Evolutionary conservation across 2,888 invertebrate genomes (phyloP).

Genomic region (Drosophila silvestris): DNA sequence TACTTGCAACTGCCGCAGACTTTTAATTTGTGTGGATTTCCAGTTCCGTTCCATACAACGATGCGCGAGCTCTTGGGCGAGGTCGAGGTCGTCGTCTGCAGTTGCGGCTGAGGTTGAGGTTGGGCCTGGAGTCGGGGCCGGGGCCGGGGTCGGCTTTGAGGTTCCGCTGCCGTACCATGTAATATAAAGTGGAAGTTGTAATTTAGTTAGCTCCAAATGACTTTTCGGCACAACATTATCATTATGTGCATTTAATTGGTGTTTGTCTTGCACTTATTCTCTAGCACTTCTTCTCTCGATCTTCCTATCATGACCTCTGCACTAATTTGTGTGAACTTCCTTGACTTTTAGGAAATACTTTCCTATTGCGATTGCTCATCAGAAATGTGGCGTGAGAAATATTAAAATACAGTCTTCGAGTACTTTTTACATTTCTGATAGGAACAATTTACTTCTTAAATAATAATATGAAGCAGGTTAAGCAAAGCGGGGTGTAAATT

Average conservation of each 20-base stretch:
- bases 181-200: constrained; percentile 79
- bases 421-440: neutral
- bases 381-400: constrained; percentile 24
- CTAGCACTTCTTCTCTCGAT: constrained; percentile 10
- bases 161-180: constrained; percentile 71
- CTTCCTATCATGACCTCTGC: constrained; percentile 37
- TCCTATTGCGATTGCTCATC: constrained; percentile 8
- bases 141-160: constrained; percentile 21
- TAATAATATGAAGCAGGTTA: neutral
- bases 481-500: neutral
- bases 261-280: constrained; percentile 66
- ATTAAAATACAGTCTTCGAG: neutral
- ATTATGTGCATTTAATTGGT: constrained; percentile 80
- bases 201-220: constrained; percentile 75
- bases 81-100: constrained; percentile 48
- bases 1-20: constrained; percentile 64
- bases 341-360: constrained; percentile 28
- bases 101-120: constrained; percentile 15
- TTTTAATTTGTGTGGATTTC: constrained; percentile 76
- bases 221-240: constrained; percentile 81
- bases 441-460: neutral
- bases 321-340: constrained; percentile 72
- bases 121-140: neutral
- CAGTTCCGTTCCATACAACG: constrained; percentile 53
- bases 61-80: constrained; percentile 44